Evolutionary conservation across 2,888 invertebrate genomes (phyloP).

Genomic region (Cylindroiulus punctatus): DNA sequence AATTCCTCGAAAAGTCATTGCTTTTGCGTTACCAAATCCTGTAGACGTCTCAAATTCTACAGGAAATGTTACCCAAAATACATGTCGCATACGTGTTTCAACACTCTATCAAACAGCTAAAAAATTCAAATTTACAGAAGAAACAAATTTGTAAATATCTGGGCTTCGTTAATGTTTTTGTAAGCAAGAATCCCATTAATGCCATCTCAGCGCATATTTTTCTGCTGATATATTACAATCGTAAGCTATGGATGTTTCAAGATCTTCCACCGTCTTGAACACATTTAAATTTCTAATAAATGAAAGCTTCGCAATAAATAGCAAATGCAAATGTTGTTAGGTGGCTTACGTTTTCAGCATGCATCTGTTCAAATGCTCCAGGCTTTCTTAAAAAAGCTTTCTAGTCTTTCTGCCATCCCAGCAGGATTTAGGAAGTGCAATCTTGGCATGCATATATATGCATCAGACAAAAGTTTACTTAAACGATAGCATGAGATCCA

Average conservation of each 20-base stretch:
- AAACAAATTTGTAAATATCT: no score
- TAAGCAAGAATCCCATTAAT: conserved; percentile 6
- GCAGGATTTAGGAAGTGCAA: conserved; percentile 17
- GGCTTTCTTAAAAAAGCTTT: background rate
- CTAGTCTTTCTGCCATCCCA: background rate
- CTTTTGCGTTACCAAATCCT: no score
- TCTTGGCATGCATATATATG: background rate
- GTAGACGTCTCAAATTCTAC: no score
- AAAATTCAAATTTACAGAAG: no score
- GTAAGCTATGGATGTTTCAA: background rate
- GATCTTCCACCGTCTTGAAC: background rate
- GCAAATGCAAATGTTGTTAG: conserved; percentile 19
- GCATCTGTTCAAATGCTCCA: background rate
- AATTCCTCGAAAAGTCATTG: no score
- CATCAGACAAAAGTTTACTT: conserved; percentile 31
- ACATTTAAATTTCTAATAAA: conserved; percentile 35
- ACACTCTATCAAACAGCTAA: no score
- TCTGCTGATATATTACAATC: background rate
- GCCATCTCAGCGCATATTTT: background rate
- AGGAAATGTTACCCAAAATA: no score
- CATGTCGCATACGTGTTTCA: no score
- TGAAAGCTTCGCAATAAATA: conserved; percentile 27
- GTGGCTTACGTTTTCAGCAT: background rate
- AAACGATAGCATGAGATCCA: conserved; percentile 38
- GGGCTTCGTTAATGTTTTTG: background rate